Base-by-base conservation (phyloP, 35 echinoderm and acorn worm genomes). In the Apostichopus japonicus region DNA sequence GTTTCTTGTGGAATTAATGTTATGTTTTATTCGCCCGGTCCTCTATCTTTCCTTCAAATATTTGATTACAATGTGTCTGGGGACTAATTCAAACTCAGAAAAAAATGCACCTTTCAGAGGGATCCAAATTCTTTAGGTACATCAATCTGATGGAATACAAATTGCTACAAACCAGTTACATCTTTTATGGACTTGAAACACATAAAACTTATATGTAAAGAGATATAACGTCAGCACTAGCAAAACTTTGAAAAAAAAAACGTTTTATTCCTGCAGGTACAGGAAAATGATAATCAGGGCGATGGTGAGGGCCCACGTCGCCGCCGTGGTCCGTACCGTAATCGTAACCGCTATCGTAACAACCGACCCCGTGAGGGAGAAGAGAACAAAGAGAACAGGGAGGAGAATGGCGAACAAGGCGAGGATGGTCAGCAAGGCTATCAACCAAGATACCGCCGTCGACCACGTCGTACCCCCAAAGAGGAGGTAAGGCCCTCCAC, bases 361-460 rank as follows among this genome's bases (percentile, higher is more conserved):
- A 86, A 91, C 87, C 79, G 90, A 10, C 95, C 90, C 77, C 95
- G 93, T 78, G 87, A 94, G 79, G 84, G 87, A 56, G 91, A 90
- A 14, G 94, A 88, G 61, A 93, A 94, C 24, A 90, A 92, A 52
- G 93, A 92, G 24, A 90, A 92, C 21, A 83, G 80, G 22, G 90
- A 92, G 53, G 90, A 94, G 52, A 87, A 80, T 24, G 77, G 88
- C 24, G 92, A 94, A 10, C 80, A 79, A 55, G 84, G 92, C 6
- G 93, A 72, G 55, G 88, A 56, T 57, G 15, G 77, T 23, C 61
- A 63, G 54, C 93, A 84, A 17, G 90, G 80, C 63, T 84, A 92
- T 53, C 90, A 86, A 10, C 86, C 84, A 72, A 84, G 94, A 23
- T 93, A 92, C 83, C 93, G 78, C 7, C 95, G 95, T 65, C 88